Evolutionary conservation across 1,140 invertebrate species (phyloP), one percentile per base, ranked within the genome.

Genomic region (Stegodyphus dumicola): DNA sequence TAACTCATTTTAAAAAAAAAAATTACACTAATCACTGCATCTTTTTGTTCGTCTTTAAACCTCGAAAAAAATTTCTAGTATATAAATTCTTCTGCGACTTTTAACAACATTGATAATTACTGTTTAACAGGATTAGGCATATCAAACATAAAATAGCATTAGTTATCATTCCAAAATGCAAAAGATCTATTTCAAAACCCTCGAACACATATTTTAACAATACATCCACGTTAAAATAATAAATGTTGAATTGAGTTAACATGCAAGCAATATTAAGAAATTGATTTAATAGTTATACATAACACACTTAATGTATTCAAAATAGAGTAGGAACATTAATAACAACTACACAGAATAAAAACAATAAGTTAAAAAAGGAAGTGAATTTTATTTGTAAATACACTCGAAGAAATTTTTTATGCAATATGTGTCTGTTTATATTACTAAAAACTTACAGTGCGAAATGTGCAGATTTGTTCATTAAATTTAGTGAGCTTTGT

Each of bases 381-480:
- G 2, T 77, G 75, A 77, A 65, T 77, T 77, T 66, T 10, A 49
- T 7, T 17, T 67, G 65, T 53, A 60, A 60, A 75, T 54, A 15
- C 33, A 17, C 13, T 10, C 6, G 9, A 75, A 75, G 53, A 75
- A 53, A 33, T 10, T 74, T 33, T 18, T 54, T 51, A 75, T 75
- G 54, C 33, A 48, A 75, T 54, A 75, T 33, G 73, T 77, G 75
- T 66, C 65, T 51, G 75, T 64, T 77, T 60, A 11, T n/a, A 17
- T 77, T 77, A 18, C 75, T 77, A 70, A 79, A 79, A 79, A 15
- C 18, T 79, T 70, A 70, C 66, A 70, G 77, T 79, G 77, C 77
- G 56, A 79, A 70, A 69, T 18, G 77, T 79, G 77, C 77, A 79
- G 17, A 79, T 79, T 79, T 79, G 77, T 79, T 79, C 77, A 70